phyloP scores from a whole-genome alignment of 1,140 invertebrate genomes.

The Heliconius nattereri region DNA sequence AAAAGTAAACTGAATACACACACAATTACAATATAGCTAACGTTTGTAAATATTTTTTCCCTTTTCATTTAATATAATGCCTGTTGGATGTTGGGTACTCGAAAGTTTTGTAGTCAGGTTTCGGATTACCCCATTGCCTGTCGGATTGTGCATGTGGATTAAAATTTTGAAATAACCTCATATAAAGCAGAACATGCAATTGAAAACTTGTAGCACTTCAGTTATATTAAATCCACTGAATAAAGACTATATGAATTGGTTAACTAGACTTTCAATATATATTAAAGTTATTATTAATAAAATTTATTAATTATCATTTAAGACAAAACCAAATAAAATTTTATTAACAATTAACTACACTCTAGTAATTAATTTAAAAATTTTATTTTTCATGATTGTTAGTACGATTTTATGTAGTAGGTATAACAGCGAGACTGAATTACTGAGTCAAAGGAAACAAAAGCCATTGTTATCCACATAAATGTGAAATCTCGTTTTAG shows the following conservation, averaged over 20 bases:
- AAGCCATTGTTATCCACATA: slow-evolving; percentile 63
- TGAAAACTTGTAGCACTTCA: neutral
- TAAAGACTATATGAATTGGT: neutral
- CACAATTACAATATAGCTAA: too few relatives aligned
- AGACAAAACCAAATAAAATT: neutral
- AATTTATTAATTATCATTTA: neutral
- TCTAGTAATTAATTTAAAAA: neutral
- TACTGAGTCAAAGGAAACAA: slow-evolving; percentile 61
- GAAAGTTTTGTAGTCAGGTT: neutral
- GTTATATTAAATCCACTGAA: neutral
- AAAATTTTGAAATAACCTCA: neutral
- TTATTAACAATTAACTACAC: neutral
- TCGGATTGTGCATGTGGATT: neutral
- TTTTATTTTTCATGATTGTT: slow-evolving; percentile 12
- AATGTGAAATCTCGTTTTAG: slow-evolving; percentile 62
- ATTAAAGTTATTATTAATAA: neutral
- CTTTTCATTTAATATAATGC: neutral
- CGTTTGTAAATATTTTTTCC: too few relatives aligned
- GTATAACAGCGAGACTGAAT: slow-evolving; percentile 53
- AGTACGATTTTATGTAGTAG: slow-evolving; percentile 18
- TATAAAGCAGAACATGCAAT: neutral
- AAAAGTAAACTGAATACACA: too few relatives aligned
- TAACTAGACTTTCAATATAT: neutral
- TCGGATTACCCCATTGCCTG: neutral
- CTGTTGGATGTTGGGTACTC: neutral